These are phyloP conservation scores for Rhea americana DNA, from an alignment of 2,113 vertebrate genomes.

Conservation along the genomic window DNA sequence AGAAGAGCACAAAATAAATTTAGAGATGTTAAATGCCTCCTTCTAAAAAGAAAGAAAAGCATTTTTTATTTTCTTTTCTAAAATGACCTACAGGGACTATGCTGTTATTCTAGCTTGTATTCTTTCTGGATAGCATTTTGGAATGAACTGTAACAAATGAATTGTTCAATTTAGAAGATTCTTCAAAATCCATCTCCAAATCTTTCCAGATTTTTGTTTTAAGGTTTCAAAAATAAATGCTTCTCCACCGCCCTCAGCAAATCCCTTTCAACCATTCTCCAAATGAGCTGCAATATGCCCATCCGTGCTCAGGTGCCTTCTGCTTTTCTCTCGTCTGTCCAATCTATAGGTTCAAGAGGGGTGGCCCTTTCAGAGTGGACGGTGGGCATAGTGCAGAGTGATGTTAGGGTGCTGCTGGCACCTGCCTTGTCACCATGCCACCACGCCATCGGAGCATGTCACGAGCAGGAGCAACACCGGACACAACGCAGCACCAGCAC, in stretches of 20 bases:
- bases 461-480: background rate
- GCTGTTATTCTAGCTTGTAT: background rate
- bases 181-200: background rate
- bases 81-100: background rate
- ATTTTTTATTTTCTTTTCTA: background rate
- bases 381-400: background rate
- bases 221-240: background rate
- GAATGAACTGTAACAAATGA: background rate
- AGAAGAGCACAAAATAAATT: background rate
- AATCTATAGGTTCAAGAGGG: accelerated
- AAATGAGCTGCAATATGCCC: accelerated
- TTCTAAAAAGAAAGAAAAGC: background rate
- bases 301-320: background rate
- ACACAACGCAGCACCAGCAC: accelerated
- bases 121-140: background rate
- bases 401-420: background rate
- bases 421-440: background rate
- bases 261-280: background rate
- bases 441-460: accelerated
- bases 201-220: background rate
- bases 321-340: background rate
- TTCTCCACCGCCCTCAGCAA: accelerated
- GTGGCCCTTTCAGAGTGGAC: background rate
- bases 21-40: background rate
- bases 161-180: background rate